Conservation (phyloP, 2,888 invertebrate species). For the Bombylius discolor region DNA sequence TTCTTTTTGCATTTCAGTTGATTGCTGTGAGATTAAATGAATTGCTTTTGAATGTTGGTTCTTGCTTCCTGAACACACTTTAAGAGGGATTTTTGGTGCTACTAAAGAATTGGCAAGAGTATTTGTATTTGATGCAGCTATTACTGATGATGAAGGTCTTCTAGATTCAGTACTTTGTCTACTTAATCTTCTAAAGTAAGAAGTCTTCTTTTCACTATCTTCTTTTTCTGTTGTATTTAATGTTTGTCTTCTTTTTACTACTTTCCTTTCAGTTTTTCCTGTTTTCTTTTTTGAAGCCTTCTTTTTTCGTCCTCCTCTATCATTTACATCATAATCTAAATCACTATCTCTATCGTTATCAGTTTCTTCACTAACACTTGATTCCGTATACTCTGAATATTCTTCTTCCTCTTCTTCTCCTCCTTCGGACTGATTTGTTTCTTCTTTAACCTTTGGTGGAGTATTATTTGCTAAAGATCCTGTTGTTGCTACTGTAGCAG, state of each 20-base stretch:
- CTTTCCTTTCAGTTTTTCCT: constrained; percentile 1
- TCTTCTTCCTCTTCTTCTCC: constrained; percentile 34
- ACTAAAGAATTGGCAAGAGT: background rate
- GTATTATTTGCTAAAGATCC: constrained; percentile 15
- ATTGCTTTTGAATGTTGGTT: background rate
- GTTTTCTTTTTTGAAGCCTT: constrained; percentile 7
- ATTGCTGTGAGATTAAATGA: background rate
- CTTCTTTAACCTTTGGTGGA: constrained; percentile 4
- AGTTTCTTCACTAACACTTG: constrained; percentile 39
- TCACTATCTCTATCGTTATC: constrained; percentile 47
- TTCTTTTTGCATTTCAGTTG: background rate
- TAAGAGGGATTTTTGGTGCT: background rate
- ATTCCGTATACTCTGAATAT: constrained; percentile 40
- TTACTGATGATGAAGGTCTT: constrained; percentile 15
- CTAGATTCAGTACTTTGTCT: constrained; percentile 2
- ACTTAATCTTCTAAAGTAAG: background rate
- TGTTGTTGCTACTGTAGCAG: background rate
- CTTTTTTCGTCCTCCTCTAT: constrained; percentile 29
- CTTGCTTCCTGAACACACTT: background rate
- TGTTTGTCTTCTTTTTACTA: constrained; percentile 7
- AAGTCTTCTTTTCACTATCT: constrained; percentile 5
- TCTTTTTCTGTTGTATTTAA: constrained; percentile 5
- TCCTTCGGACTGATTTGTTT: constrained; percentile 5
- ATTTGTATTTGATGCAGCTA: constrained; percentile 6
- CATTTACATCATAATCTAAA: constrained; percentile 48